Percentiles rank a stretch among this genome's conserved stretches.
phyloP scores from a whole-genome alignment of 2,888 invertebrate species.

The Oscheius sp. region DNA sequence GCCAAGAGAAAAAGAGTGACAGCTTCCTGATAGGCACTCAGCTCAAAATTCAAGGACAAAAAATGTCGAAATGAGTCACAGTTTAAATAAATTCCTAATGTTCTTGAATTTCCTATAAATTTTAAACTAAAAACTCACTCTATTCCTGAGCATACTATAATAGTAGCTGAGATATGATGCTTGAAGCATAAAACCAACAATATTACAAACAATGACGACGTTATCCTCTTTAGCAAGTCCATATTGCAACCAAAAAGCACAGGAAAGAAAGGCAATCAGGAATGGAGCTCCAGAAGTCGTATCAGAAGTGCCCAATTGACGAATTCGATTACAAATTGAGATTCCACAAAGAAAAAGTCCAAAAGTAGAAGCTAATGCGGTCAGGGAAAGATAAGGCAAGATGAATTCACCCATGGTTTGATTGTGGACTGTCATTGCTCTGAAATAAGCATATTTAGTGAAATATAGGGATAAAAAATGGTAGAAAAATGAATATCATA shows the following conservation, averaged over 20 bases:
- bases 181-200: conserved; percentile 83
- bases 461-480: neutral
- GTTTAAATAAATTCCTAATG: too few species aligned
- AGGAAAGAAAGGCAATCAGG: conserved; percentile 77
- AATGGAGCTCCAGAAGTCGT: conserved; percentile 65
- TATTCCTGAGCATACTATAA: conserved; percentile 80
- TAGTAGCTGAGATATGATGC: conserved; percentile 81
- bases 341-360: conserved; percentile 68
- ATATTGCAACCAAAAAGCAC: conserved; percentile 85
- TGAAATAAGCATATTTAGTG: neutral
- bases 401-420: conserved; percentile 8
- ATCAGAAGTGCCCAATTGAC: conserved; percentile 61
- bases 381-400: conserved; percentile 59
- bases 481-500: neutral
- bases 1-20: too few species aligned
- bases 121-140: conserved; percentile 31
- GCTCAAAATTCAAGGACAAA: too few species aligned
- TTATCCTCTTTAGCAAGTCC: conserved; percentile 81
- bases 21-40: too few species aligned
- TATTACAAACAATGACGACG: conserved; percentile 82
- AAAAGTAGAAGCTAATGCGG: conserved; percentile 67
- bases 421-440: neutral
- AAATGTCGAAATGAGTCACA: too few species aligned
- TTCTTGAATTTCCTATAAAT: too few species aligned
- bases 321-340: conserved; percentile 65